Base-by-base conservation (phyloP, 2,797 vertebrate species). In the Acipenser transmontanus region DNA sequence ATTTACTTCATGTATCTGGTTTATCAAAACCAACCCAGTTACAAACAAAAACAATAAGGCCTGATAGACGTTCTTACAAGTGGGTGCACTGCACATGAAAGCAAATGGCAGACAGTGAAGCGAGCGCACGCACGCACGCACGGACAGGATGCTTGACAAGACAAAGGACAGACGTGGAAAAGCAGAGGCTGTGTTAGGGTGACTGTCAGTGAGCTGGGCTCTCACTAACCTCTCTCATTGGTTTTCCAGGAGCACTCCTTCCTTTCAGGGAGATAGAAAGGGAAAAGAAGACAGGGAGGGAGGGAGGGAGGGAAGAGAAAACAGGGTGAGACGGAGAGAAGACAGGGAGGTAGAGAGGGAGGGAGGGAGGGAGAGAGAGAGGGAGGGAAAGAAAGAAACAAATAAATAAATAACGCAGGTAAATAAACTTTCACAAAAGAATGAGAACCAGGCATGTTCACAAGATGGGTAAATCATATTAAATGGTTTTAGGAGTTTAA, bases 141-240 rank as follows among this genome's bases (percentile, higher is more conserved):
- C 34, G 34, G 34, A 34, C 34, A 79, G 75, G 82, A 85, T 85
- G 82, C 81, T 77, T 82, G 78, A 84, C 17, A 83, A 88, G 74
- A 89, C 85, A 87, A 76, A 88, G 88, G 85, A 84, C 80, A 71
- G 65, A 80, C 79, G 17, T 10, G 50, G 34, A 68, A n/a, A 20
- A 69, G 62, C 9, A 54, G 47, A 74, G n/a, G 61, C 66, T 56
- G 34, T 71, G 73, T 49, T 50, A 66, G 79, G 74, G 63, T 48
- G 54, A 9, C 8, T 47, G 81, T 82, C 84, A 78, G 86, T 83
- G 85, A 86, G 86, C 75, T 79, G 84, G 78, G 65, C 49, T 84
- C 87, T 87, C 85, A 97, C 96, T 95, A 82, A 98, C 97, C 97
- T 95, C 90, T 91, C 88, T 98, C 92, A 96, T 73, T 91, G 94